Base-by-base conservation (phyloP, 2,797 vertebrate genomes). In the Tragelaphus oryx region DNA sequence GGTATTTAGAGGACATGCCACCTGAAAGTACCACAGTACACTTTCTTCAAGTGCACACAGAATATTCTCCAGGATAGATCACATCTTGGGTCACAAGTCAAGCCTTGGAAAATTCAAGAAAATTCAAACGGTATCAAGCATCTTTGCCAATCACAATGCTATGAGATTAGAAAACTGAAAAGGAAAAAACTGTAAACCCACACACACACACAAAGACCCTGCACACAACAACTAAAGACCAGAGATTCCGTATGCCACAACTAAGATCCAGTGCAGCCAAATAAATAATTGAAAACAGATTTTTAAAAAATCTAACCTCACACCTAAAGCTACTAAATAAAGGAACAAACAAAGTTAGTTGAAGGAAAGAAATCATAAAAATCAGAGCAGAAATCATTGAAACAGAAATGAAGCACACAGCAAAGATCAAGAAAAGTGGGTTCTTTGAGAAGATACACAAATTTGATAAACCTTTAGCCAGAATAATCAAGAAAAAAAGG, bases 161-260 rank as follows among this genome's bases (percentile, higher is more conserved):
- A 37, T 1, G 20, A 68, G 62, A 68, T 37, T 68, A 37, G n/a
- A 68, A 68, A 68, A 37, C 0, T 68, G 62, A 68, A 37, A 33
- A 37, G 62, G n/a, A 20, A 37, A 68, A 68, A 68, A 37, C 62
- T 33, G 17, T 33, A 68, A 68, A 65, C 60, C 33, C 62, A 65
- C 59, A 62, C 60, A 59, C 57, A 30, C 60, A 62, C 2, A 65
- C n/a, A 65, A 20, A 65, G n/a, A 33, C 17, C n/a, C 62, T 33
- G 62, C 6, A n/a, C 14, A 20, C 60, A 0, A 0, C 60, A 33
- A 65, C n/a, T 33, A 33, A 6, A 68, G n/a, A 20, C 3, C 62
- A 68, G 20, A 37, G n/a, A 68, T 6, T 20, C 8, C 0, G 0
- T 37, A 37, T 1, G 9, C 18, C 62, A 68, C 62, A 37, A 6